These are phyloP conservation scores for Anoncus sp. DNA, from an alignment of 2,888 invertebrate species.

Conservation along the genomic window DNA sequence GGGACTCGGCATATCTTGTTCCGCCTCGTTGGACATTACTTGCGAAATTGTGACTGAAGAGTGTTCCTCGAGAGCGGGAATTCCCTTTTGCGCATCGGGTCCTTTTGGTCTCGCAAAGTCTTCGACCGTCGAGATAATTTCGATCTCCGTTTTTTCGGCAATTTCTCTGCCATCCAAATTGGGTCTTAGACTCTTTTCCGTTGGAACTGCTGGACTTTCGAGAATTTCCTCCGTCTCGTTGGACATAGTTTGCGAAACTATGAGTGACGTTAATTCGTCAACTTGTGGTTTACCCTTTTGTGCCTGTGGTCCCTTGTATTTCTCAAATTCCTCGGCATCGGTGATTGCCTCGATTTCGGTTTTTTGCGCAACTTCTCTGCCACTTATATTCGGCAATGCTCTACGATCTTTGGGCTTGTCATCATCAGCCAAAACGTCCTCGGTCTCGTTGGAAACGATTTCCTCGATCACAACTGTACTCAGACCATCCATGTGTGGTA, in stretches of 20 bases:
- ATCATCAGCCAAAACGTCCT: slow-evolving; percentile 65
- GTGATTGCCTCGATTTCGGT: slow-evolving; percentile 77
- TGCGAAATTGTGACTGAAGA: slow-evolving; percentile 74
- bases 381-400: slow-evolving; percentile 76
- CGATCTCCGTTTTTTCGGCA: slow-evolving; percentile 75
- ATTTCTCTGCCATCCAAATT: slow-evolving; percentile 75
- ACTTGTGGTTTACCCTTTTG: slow-evolving; percentile 73
- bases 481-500: slow-evolving; percentile 73
- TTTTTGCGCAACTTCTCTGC: slow-evolving; percentile 81
- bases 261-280: slow-evolving; percentile 72
- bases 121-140: slow-evolving; percentile 70
- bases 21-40: slow-evolving; percentile 72
- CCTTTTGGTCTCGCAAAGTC: slow-evolving; percentile 69
- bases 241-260: slow-evolving; percentile 71
- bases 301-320: slow-evolving; percentile 65
- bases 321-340: slow-evolving; percentile 71
- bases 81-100: slow-evolving; percentile 71
- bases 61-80: slow-evolving; percentile 72
- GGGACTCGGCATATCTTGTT: slow-evolving; percentile 65
- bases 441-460: slow-evolving; percentile 74
- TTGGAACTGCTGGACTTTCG: slow-evolving; percentile 70
- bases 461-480: slow-evolving; percentile 74
- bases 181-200: slow-evolving; percentile 79
- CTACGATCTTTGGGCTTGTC: slow-evolving; percentile 73
- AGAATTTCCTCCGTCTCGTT: slow-evolving; percentile 73